Evolutionary conservation across 2,797 vertebrate genomes (phyloP).

Genomic region (Takifugu ocellatus): DNA sequence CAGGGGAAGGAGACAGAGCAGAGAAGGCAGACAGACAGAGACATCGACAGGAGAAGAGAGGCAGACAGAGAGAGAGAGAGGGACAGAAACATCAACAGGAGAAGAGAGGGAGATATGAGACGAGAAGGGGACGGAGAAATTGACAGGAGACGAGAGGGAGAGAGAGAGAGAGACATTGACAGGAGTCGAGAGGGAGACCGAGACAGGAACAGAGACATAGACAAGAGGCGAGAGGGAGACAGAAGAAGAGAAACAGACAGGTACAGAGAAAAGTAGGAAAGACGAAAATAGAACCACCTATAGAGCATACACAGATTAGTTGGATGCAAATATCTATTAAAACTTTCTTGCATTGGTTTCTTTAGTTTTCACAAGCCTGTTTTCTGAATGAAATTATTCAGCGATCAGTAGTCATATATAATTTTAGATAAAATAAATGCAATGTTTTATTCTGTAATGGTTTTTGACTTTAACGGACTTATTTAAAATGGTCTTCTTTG

Average conservation of each 20-base stretch:
- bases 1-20: constrained; percentile 5
- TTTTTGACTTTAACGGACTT: too few relatives aligned
- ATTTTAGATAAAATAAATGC: too few relatives aligned
- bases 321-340: background rate
- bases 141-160: background rate
- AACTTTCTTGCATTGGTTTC: too few relatives aligned
- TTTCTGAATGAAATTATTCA: background rate
- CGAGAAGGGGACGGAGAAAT: background rate
- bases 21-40: constrained; percentile 5
- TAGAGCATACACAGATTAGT: too few relatives aligned
- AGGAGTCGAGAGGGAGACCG: constrained; percentile 20
- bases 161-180: constrained; percentile 16
- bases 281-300: background rate
- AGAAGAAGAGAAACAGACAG: constrained; percentile 18
- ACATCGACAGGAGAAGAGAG: constrained; percentile 11
- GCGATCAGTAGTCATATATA: too few relatives aligned
- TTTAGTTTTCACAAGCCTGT: background rate
- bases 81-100: constrained; percentile 6
- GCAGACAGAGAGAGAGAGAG: constrained; percentile 16
- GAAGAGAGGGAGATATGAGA: constrained; percentile 8
- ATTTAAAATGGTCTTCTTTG: too few relatives aligned
- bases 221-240: background rate
- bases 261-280: constrained; percentile 3
- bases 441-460: too few relatives aligned
- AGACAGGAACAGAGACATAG: background rate